phyloP scores from a whole-genome alignment of 2,113 vertebrate species.

The Nothocercus nigrocapillus region DNA sequence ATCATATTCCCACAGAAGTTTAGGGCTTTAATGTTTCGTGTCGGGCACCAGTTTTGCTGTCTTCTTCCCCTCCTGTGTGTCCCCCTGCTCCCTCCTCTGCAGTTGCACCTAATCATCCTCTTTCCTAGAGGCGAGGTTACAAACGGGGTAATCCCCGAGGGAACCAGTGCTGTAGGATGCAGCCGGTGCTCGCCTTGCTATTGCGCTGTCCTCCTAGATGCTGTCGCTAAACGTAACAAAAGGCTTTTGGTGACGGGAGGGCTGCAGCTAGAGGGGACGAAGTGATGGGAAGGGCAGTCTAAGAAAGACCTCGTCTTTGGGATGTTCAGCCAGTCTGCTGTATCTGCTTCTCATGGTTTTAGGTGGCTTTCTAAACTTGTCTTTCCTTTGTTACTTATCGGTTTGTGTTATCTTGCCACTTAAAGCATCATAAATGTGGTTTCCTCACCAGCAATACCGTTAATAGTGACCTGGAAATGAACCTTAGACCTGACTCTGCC shows the following conservation, averaged over 20 bases:
- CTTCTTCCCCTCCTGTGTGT: not conserved
- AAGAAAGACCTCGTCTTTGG: not conserved
- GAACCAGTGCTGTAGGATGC: not conserved
- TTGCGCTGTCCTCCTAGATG: not conserved
- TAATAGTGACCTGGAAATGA: slow-evolving; percentile 13
- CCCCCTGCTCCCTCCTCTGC: not conserved
- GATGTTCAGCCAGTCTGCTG: not conserved
- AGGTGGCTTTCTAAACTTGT: not conserved
- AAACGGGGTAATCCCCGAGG: not conserved
- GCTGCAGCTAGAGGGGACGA: not conserved
- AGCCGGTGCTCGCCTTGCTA: not conserved
- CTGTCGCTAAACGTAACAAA: not conserved
- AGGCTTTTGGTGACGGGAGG: not conserved
- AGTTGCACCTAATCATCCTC: not conserved
- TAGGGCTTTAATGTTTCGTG: not conserved
- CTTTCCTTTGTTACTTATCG: not conserved
- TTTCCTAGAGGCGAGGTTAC: not conserved
- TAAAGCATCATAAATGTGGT: not conserved
- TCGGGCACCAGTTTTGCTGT: not conserved
- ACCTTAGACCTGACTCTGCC: not conserved
- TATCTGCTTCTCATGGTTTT: not conserved
- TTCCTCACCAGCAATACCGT: not conserved
- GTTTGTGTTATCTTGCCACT: not conserved
- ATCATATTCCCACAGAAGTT: not conserved
- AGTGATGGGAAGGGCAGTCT: not conserved